Conservation (phyloP, 1,140 invertebrate species). For the Drosophila truncata region DNA sequence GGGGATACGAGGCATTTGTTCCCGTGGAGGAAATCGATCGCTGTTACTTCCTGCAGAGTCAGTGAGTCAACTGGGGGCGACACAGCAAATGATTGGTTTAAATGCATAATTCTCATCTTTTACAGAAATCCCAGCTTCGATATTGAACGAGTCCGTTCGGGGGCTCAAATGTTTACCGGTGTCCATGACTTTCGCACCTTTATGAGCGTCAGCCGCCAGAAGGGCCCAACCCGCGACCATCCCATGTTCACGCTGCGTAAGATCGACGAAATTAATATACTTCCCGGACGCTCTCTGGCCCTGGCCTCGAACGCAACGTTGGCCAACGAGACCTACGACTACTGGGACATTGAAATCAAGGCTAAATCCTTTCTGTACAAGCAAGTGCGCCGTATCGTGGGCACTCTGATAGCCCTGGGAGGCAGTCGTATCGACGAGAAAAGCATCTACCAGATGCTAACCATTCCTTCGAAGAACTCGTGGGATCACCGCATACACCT, state of each 20-base stretch:
- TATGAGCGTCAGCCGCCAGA: slow-evolving; percentile 84
- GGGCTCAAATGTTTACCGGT: slow-evolving; percentile 87
- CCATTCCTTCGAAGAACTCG: slow-evolving; percentile 89
- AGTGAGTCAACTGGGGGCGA: slow-evolving; percentile 46
- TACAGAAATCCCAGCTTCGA: slow-evolving; percentile 87
- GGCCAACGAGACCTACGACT: slow-evolving; percentile 86
- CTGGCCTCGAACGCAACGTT: slow-evolving; percentile 75
- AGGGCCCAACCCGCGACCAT: slow-evolving; percentile 80
- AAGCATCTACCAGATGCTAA: slow-evolving; percentile 90
- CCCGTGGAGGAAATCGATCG: slow-evolving; percentile 78
- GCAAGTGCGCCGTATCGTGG: slow-evolving; percentile 91
- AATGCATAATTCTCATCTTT: slow-evolving; percentile 59
- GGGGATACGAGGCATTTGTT: slow-evolving; percentile 57
- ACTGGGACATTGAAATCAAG: slow-evolving; percentile 88
- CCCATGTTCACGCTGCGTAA: slow-evolving; percentile 85
- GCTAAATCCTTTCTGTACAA: slow-evolving; percentile 90
- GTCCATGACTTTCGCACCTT: slow-evolving; percentile 91
- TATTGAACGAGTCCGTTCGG: slow-evolving; percentile 87
- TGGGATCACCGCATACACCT: slow-evolving; percentile 87
- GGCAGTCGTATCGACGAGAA: slow-evolving; percentile 87
- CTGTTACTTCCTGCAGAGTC: slow-evolving; percentile 65
- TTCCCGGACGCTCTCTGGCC: slow-evolving; percentile 85
- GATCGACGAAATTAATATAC: slow-evolving; percentile 86
- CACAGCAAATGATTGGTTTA: not conserved
- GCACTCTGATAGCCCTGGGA: slow-evolving; percentile 87